phyloP scores from a whole-genome alignment of 2,113 vertebrate species.

The Clinocottus analis region DNA sequence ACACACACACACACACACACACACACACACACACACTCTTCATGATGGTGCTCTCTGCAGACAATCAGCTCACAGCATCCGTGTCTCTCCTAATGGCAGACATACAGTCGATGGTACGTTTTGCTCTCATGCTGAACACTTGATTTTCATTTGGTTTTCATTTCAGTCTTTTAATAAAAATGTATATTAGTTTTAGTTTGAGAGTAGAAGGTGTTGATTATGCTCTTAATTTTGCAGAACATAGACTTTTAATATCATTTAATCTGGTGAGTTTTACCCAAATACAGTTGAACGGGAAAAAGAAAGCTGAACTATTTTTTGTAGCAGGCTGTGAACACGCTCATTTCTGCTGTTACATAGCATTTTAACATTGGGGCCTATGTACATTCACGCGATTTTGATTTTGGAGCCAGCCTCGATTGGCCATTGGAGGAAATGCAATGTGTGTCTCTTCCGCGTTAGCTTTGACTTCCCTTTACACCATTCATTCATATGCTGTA shows the following conservation, averaged over 20 bases:
- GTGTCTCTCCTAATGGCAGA: conserved; percentile 20
- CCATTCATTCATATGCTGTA: neutral
- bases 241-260: no score
- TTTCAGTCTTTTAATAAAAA: neutral
- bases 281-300: neutral
- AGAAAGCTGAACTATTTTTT: neutral
- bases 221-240: neutral
- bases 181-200: neutral
- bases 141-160: neutral
- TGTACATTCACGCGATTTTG: no score
- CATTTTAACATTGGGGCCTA: no score
- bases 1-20: no score
- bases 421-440: neutral
- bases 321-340: neutral
- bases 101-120: conserved; percentile 27
- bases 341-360: neutral
- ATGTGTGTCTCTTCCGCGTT: neutral
- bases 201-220: neutral
- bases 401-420: neutral
- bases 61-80: conserved; percentile 24
- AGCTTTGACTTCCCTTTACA: neutral
- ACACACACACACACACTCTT: no score
- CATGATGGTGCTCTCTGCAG: conserved; percentile 34
- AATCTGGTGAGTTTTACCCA: neutral
- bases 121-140: conserved; percentile 6